Conservation (phyloP, 2,888 invertebrate genomes). For the Shargacucullia verbasci region DNA sequence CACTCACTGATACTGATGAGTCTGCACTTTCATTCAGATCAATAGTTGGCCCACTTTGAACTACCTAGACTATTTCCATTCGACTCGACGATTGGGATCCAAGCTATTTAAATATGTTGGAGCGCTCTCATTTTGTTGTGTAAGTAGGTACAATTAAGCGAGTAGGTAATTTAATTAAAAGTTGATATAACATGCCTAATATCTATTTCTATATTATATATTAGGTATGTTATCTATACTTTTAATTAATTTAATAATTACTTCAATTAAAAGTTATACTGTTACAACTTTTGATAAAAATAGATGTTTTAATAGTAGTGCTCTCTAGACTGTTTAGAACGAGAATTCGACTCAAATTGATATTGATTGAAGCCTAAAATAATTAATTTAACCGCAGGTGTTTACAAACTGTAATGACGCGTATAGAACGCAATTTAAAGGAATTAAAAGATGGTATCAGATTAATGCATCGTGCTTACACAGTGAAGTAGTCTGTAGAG, state of each 20-base stretch:
- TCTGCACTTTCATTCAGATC: constrained; percentile 61
- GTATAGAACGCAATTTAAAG: constrained; percentile 27
- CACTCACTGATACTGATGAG: constrained; percentile 62
- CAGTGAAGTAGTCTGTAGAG: constrained; percentile 21
- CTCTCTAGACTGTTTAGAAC: not conserved
- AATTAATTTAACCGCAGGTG: constrained; percentile 35
- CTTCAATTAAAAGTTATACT: constrained; percentile 13
- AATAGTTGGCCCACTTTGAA: constrained; percentile 57
- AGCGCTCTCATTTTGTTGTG: constrained; percentile 8
- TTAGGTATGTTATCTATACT: too few species aligned
- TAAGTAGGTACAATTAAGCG: constrained; percentile 1
- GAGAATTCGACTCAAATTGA: constrained; percentile 16
- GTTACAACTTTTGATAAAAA: constrained; percentile 2
- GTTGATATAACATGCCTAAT: too few species aligned
- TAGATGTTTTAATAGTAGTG: too few species aligned
- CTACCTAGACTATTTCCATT: constrained; percentile 42
- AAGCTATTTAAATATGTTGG: constrained; percentile 21
- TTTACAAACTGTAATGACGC: constrained; percentile 34
- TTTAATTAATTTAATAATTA: too few species aligned
- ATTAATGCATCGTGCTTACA: constrained; percentile 17
- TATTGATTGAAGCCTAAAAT: constrained; percentile 29
- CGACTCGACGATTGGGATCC: constrained; percentile 11
- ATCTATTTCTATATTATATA: too few species aligned
- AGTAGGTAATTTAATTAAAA: constrained; percentile 1
- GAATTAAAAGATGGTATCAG: constrained; percentile 34